phyloP scores from a whole-genome alignment of 2,797 vertebrate genomes.

The Rostrhamus sociabilis region DNA sequence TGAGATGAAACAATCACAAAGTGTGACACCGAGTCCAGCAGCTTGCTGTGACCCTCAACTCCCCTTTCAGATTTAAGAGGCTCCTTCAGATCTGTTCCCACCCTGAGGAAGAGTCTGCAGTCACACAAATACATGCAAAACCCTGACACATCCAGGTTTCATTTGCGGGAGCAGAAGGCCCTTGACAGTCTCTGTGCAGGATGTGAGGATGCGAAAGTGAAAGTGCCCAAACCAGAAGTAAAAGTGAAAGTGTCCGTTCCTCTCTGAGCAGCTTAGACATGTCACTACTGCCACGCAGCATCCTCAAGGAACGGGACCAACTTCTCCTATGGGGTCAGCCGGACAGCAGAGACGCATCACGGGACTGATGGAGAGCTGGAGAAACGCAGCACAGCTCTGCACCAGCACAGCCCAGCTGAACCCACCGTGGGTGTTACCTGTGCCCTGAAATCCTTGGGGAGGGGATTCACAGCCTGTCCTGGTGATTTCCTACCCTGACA shows the following conservation, averaged over 20 bases:
- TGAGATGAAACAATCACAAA: background rate
- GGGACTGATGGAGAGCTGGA: accelerated
- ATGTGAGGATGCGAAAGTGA: background rate
- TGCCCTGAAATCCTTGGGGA: background rate
- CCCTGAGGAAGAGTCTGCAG: background rate
- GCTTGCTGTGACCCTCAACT: background rate
- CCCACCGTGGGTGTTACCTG: accelerated
- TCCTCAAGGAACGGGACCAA: background rate
- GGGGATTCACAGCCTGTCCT: background rate
- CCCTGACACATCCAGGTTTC: background rate
- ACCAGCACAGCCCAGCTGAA: background rate
- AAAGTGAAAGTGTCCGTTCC: background rate
- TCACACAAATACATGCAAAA: background rate
- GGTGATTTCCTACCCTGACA: accelerated
- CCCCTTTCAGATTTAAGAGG: background rate
- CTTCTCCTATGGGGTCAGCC: accelerated
- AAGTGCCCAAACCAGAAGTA: background rate
- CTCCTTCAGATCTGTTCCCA: background rate
- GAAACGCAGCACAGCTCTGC: background rate
- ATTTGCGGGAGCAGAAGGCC: background rate
- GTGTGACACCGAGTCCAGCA: background rate
- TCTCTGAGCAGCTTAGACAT: background rate
- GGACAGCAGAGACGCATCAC: accelerated
- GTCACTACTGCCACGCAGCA: background rate
- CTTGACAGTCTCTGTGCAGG: background rate